Percentiles rank a stretch among this genome's conserved stretches.
Evolutionary conservation across 1,140 invertebrate species (phyloP).

Genomic region (Camponotus floridanus): DNA sequence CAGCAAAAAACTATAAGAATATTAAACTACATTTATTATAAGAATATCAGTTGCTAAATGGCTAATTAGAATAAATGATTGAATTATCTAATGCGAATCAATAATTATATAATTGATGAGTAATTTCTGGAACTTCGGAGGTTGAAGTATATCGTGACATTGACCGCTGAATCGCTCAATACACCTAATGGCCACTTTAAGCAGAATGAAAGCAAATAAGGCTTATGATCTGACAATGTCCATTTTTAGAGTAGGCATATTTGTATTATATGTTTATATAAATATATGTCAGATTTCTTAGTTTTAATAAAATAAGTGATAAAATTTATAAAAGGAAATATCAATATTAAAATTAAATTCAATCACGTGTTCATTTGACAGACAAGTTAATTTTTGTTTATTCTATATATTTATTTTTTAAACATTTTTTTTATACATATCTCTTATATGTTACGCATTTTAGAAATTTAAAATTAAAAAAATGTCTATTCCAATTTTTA

Average conservation of each 20-base stretch:
- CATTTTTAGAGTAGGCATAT: background rate
- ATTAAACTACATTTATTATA: background rate
- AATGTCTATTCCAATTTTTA: too few relatives aligned
- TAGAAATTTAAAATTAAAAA: too few relatives aligned
- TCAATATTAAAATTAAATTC: background rate
- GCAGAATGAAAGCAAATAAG: slow-evolving; percentile 64
- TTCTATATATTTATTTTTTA: too few relatives aligned
- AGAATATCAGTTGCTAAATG: slow-evolving; percentile 27
- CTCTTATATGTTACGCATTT: too few relatives aligned
- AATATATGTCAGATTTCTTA: background rate
- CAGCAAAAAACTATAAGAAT: background rate
- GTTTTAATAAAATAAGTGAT: background rate
- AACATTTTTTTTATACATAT: too few relatives aligned
- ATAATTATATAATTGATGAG: slow-evolving; percentile 62
- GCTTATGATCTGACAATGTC: slow-evolving; percentile 46
- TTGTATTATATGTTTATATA: background rate
- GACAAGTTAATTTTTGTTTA: too few relatives aligned
- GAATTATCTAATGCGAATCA: slow-evolving; percentile 42
- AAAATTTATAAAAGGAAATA: background rate
- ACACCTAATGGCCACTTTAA: slow-evolving; percentile 42
- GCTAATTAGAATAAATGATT: background rate
- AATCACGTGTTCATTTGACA: background rate
- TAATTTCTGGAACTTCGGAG: slow-evolving; percentile 65
- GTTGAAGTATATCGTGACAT: slow-evolving; percentile 58
- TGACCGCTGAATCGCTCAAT: slow-evolving; percentile 70